A percentile compares a stretch with the other conserved stretches of the same genome.
phyloP scores from a whole-genome alignment of 2,888 invertebrate species.

The Parnassius orleans region DNA sequence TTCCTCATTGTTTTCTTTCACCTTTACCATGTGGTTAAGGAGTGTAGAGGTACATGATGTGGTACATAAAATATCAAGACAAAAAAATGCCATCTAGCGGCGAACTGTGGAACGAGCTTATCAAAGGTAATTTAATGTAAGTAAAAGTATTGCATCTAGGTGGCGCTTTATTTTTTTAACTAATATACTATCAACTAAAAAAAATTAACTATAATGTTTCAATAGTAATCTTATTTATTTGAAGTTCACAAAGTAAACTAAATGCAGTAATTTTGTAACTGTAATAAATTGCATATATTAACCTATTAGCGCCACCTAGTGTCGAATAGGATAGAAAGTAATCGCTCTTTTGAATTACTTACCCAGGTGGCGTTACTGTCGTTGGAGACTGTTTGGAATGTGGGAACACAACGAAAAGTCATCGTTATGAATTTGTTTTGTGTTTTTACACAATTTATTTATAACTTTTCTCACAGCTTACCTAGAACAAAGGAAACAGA shows the following conservation, averaged over 20 bases:
- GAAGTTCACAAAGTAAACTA: no score
- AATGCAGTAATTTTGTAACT: no score
- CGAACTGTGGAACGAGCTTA: constrained; percentile 8
- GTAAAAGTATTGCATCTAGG: background rate
- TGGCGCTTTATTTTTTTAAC: background rate
- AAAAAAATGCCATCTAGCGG: constrained; percentile 11
- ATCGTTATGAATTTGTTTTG: constrained; percentile 65
- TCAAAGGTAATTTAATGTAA: background rate
- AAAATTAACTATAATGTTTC: no score
- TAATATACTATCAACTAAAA: no score
- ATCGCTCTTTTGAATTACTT: constrained; percentile 54
- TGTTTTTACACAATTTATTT: constrained; percentile 37
- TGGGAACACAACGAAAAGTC: constrained; percentile 86
- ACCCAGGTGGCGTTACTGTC: constrained; percentile 85
- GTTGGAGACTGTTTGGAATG: constrained; percentile 83
- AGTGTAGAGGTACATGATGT: constrained; percentile 4
- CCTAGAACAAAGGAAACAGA: constrained; percentile 84
- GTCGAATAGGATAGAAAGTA: constrained; percentile 34
- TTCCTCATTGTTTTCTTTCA: constrained; percentile 19
- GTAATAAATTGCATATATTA: no score
- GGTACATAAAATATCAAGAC: constrained; percentile 8
- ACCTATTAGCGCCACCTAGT: constrained; percentile 44
- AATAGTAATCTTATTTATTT: no score
- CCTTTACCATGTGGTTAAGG: no score
- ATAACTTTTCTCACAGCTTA: constrained; percentile 81